Evolutionary conservation across 2,113 vertebrate species (phyloP).

Genomic region (Cyanoderma ruficeps): DNA sequence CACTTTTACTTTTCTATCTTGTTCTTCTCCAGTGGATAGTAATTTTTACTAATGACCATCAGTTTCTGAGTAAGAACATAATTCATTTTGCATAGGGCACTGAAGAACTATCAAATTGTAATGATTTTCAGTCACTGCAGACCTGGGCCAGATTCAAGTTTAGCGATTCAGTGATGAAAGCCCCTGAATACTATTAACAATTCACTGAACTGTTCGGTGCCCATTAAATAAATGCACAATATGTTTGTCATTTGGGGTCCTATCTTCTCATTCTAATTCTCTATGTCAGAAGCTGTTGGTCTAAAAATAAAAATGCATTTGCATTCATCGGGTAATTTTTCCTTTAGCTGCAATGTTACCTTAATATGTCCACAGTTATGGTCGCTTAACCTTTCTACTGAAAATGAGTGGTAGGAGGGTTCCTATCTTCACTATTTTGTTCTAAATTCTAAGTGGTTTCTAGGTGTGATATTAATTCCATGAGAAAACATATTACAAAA

Average conservation of each 20-base stretch:
- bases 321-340: not conserved
- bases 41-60: slow-evolving; percentile 32
- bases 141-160: not conserved
- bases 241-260: not conserved
- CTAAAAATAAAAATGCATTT: slow-evolving; percentile 25
- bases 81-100: slow-evolving; percentile 32
- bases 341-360: not conserved
- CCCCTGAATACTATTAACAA: not conserved
- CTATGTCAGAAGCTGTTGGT: not conserved
- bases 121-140: slow-evolving; percentile 17
- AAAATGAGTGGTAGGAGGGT: not conserved
- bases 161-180: not conserved
- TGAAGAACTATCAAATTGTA: slow-evolving; percentile 26
- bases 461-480: not conserved
- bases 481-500: not conserved
- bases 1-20: not conserved
- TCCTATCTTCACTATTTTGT: not conserved
- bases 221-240: not conserved
- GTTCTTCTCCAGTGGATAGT: not conserved
- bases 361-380: not conserved
- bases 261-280: not conserved
- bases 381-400: not conserved
- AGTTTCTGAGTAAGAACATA: not conserved
- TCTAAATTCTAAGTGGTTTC: not conserved
- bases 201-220: not conserved